Conservation (phyloP, 2,797 vertebrate genomes). For the Malacoctenus gilli region DNA sequence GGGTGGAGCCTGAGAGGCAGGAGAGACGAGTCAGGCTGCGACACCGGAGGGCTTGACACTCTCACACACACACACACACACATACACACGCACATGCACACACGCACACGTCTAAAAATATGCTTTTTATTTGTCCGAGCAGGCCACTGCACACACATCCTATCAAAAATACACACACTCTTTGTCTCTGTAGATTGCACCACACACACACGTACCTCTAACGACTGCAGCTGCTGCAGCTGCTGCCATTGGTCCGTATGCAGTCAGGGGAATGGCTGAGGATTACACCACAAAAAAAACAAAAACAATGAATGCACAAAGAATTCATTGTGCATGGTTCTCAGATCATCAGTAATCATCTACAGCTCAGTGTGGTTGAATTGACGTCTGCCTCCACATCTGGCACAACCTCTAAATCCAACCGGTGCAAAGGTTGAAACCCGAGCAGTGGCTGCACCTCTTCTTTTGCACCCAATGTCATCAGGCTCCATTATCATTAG, state of each 20-base stretch:
- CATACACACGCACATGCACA: slow-evolving; percentile 18
- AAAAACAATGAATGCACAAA: slow-evolving; percentile 36
- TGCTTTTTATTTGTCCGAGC: slow-evolving; percentile 53
- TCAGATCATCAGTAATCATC: slow-evolving; percentile 35
- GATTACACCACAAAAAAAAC: slow-evolving; percentile 39
- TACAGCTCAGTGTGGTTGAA: slow-evolving; percentile 38
- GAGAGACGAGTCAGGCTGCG: slow-evolving; percentile 40
- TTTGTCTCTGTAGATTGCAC: slow-evolving; percentile 16
- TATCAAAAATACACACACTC: slow-evolving; percentile 14
- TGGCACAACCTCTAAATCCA: slow-evolving; percentile 43
- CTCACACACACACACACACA: slow-evolving; percentile 19
- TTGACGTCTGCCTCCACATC: slow-evolving; percentile 57
- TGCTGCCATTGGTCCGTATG: slow-evolving; percentile 95
- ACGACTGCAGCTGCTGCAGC: slow-evolving; percentile 91
- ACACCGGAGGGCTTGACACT: slow-evolving; percentile 36
- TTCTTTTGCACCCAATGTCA: neutral
- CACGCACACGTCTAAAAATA: slow-evolving; percentile 61
- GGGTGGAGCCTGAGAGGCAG: slow-evolving; percentile 85
- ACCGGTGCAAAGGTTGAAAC: slow-evolving; percentile 1
- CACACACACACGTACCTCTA: slow-evolving; percentile 81
- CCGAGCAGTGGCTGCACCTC: neutral
- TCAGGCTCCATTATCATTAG: slow-evolving; percentile 5
- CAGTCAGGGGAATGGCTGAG: slow-evolving; percentile 94
- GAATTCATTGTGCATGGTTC: slow-evolving; percentile 13
- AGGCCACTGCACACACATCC: slow-evolving; percentile 33